A percentile compares a stretch with the other conserved stretches of the same genome.
phyloP scores from a whole-genome alignment of 2,888 invertebrate species.

The Cepaea hortensis region DNA sequence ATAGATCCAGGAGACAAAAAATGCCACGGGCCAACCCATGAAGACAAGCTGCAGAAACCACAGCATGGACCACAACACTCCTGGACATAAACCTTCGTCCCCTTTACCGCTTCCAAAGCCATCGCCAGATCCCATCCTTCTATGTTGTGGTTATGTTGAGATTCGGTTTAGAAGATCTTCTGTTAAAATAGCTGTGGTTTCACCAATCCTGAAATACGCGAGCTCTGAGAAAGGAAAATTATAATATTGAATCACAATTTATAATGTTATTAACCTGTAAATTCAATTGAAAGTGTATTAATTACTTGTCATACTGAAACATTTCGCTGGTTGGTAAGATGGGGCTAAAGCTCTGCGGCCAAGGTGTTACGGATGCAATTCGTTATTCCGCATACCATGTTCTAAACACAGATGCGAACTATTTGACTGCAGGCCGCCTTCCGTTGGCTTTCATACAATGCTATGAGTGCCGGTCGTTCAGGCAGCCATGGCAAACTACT shows the following conservation, averaged over 20 bases:
- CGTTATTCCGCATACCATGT: too few species aligned
- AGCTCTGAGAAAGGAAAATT: not conserved
- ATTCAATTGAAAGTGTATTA: not conserved
- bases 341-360: too few species aligned
- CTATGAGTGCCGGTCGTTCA: too few species aligned
- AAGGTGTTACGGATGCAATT: too few species aligned
- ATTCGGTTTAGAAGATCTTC: not conserved
- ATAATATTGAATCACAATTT: not conserved
- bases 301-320: not conserved
- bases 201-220: not conserved
- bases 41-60: conserved; percentile 74
- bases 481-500: too few species aligned
- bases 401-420: too few species aligned
- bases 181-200: not conserved
- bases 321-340: not conserved
- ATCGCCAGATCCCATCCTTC: not conserved
- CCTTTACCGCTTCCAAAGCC: conserved; percentile 59
- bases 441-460: too few species aligned
- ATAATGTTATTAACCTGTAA: not conserved
- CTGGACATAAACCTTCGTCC: conserved; percentile 61
- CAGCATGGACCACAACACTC: conserved; percentile 68
- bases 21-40: conserved; percentile 72
- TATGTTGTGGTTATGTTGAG: not conserved
- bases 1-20: conserved; percentile 72
- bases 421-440: too few species aligned